phyloP scores from a whole-genome alignment of 2,888 invertebrate species.

The Cataglyphis altisquamis region DNA sequence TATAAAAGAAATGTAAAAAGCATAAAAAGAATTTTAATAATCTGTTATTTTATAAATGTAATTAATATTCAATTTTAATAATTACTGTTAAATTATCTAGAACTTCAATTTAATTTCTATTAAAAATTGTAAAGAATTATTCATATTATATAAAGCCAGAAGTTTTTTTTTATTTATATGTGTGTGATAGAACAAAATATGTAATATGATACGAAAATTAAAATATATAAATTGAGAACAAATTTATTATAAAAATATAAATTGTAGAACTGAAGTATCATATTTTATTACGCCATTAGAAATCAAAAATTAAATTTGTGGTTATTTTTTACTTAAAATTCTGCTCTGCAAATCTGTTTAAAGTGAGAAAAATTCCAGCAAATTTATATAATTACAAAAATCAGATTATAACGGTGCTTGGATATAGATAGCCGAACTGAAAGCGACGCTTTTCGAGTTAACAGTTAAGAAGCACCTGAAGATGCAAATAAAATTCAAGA shows the following conservation, averaged over 20 bases:
- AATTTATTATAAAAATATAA: background rate
- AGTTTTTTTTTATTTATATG: background rate
- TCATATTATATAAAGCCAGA: background rate
- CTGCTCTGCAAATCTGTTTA: background rate
- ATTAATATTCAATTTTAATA: background rate
- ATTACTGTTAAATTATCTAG: background rate
- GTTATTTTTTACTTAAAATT: constrained; percentile 26
- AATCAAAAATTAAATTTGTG: constrained; percentile 4
- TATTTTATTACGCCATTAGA: background rate
- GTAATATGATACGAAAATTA: background rate
- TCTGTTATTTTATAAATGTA: background rate
- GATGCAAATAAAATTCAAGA: constrained; percentile 44
- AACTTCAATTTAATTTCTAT: background rate
- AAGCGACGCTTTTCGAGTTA: constrained; percentile 35
- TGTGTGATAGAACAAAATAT: background rate
- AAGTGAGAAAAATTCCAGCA: background rate
- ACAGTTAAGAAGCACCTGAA: constrained; percentile 36
- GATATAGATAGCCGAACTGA: constrained; percentile 11
- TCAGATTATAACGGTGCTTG: background rate
- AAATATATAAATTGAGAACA: background rate
- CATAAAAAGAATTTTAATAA: background rate
- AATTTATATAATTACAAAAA: constrained; percentile 20
- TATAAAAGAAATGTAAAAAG: background rate
- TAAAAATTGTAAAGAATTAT: background rate
- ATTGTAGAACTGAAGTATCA: constrained; percentile 1